These are phyloP conservation scores for Drosophila insularis DNA, from an alignment of 1,140 invertebrate species.

Conservation along the genomic window DNA sequence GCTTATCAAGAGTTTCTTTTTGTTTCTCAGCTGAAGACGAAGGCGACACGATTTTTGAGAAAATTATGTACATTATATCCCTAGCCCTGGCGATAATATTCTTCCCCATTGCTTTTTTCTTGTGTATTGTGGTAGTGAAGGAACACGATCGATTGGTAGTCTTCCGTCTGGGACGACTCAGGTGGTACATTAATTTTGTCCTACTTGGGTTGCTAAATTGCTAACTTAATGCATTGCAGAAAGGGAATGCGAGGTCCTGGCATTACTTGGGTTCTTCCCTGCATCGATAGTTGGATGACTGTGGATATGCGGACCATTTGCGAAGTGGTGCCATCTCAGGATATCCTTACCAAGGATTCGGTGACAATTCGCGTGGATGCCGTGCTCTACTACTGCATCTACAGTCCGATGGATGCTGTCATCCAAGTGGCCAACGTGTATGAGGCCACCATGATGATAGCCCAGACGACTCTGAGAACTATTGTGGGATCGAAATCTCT, in stretches of 20 bases:
- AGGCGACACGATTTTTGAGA: slow-evolving; percentile 83
- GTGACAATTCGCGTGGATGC: slow-evolving; percentile 91
- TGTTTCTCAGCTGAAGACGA: slow-evolving; percentile 38
- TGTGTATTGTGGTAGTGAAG: slow-evolving; percentile 86
- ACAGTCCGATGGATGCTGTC: slow-evolving; percentile 90
- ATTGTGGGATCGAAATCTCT: slow-evolving; percentile 89
- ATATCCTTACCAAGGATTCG: slow-evolving; percentile 90
- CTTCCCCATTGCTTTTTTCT: slow-evolving; percentile 90
- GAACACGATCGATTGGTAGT: slow-evolving; percentile 94
- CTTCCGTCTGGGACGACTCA: slow-evolving; percentile 91
- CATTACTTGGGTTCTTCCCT: slow-evolving; percentile 89
- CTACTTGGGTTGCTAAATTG: slow-evolving; percentile 52
- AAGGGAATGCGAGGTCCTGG: slow-evolving; percentile 69
- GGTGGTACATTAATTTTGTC: slow-evolving; percentile 73
- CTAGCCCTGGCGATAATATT: slow-evolving; percentile 89
- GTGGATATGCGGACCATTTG: slow-evolving; percentile 89
- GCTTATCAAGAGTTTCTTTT: not conserved
- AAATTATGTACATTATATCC: slow-evolving; percentile 89
- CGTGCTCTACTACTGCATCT: slow-evolving; percentile 89
- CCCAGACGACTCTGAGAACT: slow-evolving; percentile 85
- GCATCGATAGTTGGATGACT: slow-evolving; percentile 88
- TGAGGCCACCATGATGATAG: slow-evolving; percentile 87
- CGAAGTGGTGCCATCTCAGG: slow-evolving; percentile 88
- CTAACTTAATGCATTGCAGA: not conserved
- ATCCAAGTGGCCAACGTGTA: slow-evolving; percentile 92